Base-by-base conservation (phyloP, 2,888 invertebrate species). In the Eumacrocentrus americanus region DNA sequence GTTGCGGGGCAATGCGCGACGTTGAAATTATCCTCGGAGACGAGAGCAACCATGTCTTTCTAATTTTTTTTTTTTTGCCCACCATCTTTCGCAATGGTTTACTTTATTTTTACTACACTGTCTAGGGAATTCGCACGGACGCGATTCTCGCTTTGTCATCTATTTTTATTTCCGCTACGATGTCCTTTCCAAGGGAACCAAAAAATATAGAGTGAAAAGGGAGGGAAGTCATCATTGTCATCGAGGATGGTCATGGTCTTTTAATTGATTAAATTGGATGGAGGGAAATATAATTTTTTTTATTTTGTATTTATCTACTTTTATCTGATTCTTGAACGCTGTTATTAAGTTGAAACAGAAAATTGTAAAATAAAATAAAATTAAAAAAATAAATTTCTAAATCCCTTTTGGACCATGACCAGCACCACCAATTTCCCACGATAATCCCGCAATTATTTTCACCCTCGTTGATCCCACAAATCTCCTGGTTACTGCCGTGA, bases 281-380 rank as follows among this genome's bases (percentile, higher is more conserved):
- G 29, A 6, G 9, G 29, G 29, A 29, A 16, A 1, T 3, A 14
- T 9, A 16, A 42, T 18, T 42, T 9, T 7, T 42, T 14, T 9
- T 11, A 18, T 42, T 18, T 22, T 12, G 18, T n/a, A n/a, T 47
- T 3, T 11, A n/a, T 22, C 22, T n/a, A 47, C 22, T 25, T 11
- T 47, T 23, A 23, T 47, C 47, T 23, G 14, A 47, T 47, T 47
- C 14, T 47, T 12, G 22, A 25, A 14, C 7, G 23, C n/a, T 47
- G 16, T 35, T 50, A 34, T 50, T 50, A 47, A 47, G 25, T 12
- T 12, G 12, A 25, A 47, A 11, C 18, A 47, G 25, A 34, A 50
- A 18, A 34, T 29, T n/a, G n/a, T 12, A 29, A 22, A 12, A 9
- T 29, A 29, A 29, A 29, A 29, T 9, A 29, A 29, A 29, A 9